Base-by-base conservation (phyloP, 2,888 invertebrate species). In the Hylaea fasciaria region DNA sequence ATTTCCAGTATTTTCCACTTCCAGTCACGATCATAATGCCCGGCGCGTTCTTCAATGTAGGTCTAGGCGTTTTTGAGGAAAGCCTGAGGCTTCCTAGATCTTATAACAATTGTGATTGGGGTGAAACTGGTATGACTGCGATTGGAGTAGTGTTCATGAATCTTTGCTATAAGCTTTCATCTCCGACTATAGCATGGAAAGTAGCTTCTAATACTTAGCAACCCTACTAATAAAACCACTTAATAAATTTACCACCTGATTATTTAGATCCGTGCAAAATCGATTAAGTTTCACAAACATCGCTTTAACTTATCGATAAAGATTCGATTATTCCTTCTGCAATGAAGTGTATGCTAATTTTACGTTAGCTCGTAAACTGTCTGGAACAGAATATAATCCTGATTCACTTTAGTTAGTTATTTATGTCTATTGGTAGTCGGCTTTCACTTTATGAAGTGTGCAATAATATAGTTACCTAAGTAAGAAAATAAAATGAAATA, bases 41-140 rank as follows among this genome's bases (percentile, higher is more conserved):
- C 56, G 16, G 9, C 10, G 28, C 52, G 76, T 76, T 80, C 81
- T 82, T 68, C 68, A 69, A 87, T 80, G 63, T 83, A 77, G 87
- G 87, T 88, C 87, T 87, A 87, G 87, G 88, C 63, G 77, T 77
- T 74, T 74, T 73, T 43, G 76, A 87, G 89, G 89, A 87, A 87
- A 87, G 84, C 28, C 43, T 47, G 43, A 49, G 35, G 43, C 28
- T 47, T 29, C 9, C 32, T 7, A 32, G 32, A 32, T 9, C 5
- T 22, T 22, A 5, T 22, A 22, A 5, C 22, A 22, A 22, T 22
- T 22, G 22, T 22, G 2, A 22, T 22, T 22, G 22, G 22, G 22
- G 5, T 22, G 22, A 5, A 22, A 22, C 22, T 22, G 22, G 22
- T 22, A 22, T n/a, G n/a, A n/a, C 22, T 22, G 22, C 22, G 22